These are phyloP conservation scores for Penaeus japonicus DNA, from an alignment of 1,140 invertebrate genomes.

Conservation along the genomic window DNA sequence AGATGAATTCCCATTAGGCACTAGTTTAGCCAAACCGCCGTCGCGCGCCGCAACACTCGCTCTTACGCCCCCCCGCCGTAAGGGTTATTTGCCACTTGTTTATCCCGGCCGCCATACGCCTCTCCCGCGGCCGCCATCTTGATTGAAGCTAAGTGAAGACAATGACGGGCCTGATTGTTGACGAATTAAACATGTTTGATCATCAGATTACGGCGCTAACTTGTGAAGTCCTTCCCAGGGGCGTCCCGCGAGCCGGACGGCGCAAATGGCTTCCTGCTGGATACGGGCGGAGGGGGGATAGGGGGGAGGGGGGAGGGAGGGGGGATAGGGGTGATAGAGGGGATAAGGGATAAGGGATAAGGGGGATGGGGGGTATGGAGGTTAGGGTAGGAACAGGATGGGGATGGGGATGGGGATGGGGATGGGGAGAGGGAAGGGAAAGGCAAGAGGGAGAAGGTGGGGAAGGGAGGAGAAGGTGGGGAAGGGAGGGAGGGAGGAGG, in stretches of 20 bases:
- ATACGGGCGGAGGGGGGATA: neutral
- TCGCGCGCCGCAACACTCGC: neutral
- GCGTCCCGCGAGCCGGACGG: neutral
- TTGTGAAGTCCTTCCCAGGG: slow-evolving; percentile 22
- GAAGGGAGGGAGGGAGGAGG: no score
- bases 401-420: no score
- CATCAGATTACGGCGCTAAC: slow-evolving; percentile 43
- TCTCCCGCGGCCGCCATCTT: neutral
- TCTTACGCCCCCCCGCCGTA: neutral
- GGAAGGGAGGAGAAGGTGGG: no score
- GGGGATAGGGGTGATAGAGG: neutral
- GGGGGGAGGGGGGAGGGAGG: neutral
- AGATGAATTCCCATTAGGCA: slow-evolving; percentile 29
- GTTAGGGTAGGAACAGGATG: no score
- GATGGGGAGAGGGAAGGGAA: no score
- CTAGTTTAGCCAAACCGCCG: neutral
- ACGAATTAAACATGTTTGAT: slow-evolving; percentile 49
- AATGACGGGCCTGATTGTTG: slow-evolving; percentile 45
- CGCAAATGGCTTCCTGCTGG: neutral
- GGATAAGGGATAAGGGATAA: neutral
- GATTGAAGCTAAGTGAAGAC: slow-evolving; percentile 46
- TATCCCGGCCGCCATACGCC: slow-evolving; percentile 11
- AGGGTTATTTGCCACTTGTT: slow-evolving; percentile 38
- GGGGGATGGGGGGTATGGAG: neutral
- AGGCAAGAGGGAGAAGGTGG: no score